These are phyloP conservation scores for Antheraea assamensis DNA, from an alignment of 2,888 invertebrate species.

Conservation along the genomic window DNA sequence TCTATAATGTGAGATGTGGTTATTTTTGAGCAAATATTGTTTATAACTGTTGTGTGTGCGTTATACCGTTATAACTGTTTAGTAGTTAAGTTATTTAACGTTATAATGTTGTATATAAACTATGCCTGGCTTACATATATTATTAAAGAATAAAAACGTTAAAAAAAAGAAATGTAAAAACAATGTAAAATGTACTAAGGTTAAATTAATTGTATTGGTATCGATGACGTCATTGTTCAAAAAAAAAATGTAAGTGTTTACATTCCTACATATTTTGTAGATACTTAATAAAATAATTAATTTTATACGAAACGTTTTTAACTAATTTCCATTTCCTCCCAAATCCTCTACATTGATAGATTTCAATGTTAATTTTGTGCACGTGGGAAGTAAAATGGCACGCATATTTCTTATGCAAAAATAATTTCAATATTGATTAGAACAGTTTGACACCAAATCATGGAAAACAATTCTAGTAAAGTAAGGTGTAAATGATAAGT, in stretches of 20 bases:
- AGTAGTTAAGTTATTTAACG: not conserved
- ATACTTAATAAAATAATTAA: not conserved
- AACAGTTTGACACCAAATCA: too few relatives aligned
- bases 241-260: not conserved
- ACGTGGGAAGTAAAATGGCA: too few relatives aligned
- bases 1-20: not conserved
- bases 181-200: not conserved
- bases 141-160: not conserved
- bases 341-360: not conserved
- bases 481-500: too few relatives aligned
- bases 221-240: not conserved
- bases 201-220: not conserved
- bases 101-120: not conserved
- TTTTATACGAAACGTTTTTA: not conserved
- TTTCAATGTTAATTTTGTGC: not conserved
- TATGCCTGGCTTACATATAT: not conserved
- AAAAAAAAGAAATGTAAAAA: not conserved
- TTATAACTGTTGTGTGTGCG: not conserved
- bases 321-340: not conserved
- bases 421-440: too few relatives aligned
- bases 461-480: too few relatives aligned
- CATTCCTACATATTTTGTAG: not conserved
- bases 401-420: too few relatives aligned
- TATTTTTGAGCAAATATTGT: conserved; percentile 11
- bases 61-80: not conserved